phyloP scores from a whole-genome alignment of 2,888 invertebrate species.

The Plagodis pulveraria region DNA sequence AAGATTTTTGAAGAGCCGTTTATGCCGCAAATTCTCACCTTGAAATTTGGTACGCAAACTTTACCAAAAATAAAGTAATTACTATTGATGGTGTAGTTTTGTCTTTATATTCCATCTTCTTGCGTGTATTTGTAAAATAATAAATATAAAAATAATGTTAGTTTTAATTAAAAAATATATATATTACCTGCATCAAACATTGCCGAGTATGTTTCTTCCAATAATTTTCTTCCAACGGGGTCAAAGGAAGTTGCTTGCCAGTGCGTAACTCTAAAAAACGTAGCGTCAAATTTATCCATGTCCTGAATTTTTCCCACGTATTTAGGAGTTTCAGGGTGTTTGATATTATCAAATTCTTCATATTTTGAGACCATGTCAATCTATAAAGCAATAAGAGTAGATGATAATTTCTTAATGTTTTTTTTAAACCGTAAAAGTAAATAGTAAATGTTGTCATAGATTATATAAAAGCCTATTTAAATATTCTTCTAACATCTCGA shows the following conservation, averaged over 20 bases:
- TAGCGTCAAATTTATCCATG: conserved; percentile 87
- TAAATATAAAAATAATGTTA: too few species aligned
- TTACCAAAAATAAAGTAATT: too few species aligned
- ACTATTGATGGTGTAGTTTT: too few species aligned
- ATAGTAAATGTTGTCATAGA: not conserved
- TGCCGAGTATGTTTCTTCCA: conserved; percentile 89
- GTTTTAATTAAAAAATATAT: too few species aligned
- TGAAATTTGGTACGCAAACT: too few species aligned
- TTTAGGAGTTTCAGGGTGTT: conserved; percentile 86
- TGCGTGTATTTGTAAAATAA: too few species aligned
- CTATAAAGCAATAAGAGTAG: too few species aligned
- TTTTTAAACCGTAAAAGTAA: too few species aligned
- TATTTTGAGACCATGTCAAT: conserved; percentile 88
- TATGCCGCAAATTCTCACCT: too few species aligned
- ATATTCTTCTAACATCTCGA: not conserved
- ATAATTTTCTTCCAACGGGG: conserved; percentile 87
- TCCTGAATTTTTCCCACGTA: conserved; percentile 86
- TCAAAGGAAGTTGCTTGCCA: conserved; percentile 87
- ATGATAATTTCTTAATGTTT: too few species aligned
- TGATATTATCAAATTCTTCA: conserved; percentile 79
- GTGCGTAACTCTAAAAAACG: conserved; percentile 87
- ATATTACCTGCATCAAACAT: conserved; percentile 87
- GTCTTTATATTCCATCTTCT: too few species aligned
- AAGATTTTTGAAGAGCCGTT: too few species aligned
- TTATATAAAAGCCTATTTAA: not conserved